Evolutionary conservation across 1,140 invertebrate species (phyloP).

Genomic region (Halotydeus destructor): DNA sequence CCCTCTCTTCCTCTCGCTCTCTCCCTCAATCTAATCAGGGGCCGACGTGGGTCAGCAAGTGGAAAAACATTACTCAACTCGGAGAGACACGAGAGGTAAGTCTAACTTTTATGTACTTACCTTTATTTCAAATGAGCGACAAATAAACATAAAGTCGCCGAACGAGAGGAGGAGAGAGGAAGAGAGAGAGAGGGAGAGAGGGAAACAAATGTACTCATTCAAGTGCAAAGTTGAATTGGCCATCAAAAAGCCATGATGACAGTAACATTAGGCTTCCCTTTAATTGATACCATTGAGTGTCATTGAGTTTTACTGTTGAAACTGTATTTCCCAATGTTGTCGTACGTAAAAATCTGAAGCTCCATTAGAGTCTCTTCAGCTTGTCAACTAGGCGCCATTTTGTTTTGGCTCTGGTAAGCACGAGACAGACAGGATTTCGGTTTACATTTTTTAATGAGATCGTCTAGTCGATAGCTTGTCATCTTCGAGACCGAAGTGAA

Average conservation of each 20-base stretch:
- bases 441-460: too few species aligned
- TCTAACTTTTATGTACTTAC: too few species aligned
- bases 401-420: too few species aligned
- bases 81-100: slow-evolving; percentile 7
- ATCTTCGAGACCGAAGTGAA: too few species aligned
- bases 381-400: too few species aligned
- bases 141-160: slow-evolving; percentile 12
- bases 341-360: too few species aligned
- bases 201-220: not conserved
- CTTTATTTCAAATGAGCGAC: slow-evolving; percentile 7
- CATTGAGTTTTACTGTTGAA: too few species aligned
- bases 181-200: slow-evolving; percentile 1
- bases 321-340: too few species aligned
- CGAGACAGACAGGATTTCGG: too few species aligned
- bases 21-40: slow-evolving; percentile 1
- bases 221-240: not conserved
- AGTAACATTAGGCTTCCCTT: not conserved
- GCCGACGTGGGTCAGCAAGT: not conserved
- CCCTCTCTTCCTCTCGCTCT: not conserved
- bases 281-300: not conserved
- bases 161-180: not conserved
- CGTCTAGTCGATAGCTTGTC: too few species aligned
- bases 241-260: not conserved
- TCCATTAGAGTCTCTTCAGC: too few species aligned
- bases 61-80: too few species aligned